These are phyloP conservation scores for Drosophila meridionalis DNA, from an alignment of 2,888 invertebrate genomes.

Conservation along the genomic window DNA sequence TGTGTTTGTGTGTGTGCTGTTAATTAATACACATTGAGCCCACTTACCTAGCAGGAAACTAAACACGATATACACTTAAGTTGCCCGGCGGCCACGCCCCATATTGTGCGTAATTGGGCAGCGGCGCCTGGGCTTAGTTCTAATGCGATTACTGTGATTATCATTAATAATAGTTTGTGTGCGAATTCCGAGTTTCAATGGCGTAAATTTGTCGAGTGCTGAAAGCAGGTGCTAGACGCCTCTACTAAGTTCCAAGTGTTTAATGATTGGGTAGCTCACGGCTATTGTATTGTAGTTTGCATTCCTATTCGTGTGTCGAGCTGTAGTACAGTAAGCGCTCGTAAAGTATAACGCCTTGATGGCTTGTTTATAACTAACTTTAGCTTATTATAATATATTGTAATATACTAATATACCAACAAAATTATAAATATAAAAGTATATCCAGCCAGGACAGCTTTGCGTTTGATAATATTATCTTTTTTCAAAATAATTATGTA, in stretches of 20 bases:
- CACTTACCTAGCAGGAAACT: constrained; percentile 46
- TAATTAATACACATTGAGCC: constrained; percentile 53
- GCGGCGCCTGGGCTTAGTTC: constrained; percentile 21
- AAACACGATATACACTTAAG: constrained; percentile 22
- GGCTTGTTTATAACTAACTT: too few species aligned
- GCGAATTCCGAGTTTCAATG: constrained; percentile 47
- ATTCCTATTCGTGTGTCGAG: not conserved
- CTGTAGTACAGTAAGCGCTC: too few species aligned
- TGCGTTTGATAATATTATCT: too few species aligned
- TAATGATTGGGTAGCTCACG: constrained; percentile 9
- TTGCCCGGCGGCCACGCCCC: constrained; percentile 13
- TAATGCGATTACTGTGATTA: constrained; percentile 63
- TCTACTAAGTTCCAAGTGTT: constrained; percentile 15
- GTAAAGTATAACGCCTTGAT: too few species aligned
- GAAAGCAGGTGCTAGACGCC: not conserved
- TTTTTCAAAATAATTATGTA: too few species aligned
- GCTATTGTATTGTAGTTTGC: not conserved
- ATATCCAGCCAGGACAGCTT: too few species aligned
- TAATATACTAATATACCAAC: too few species aligned
- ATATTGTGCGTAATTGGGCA: constrained; percentile 44
- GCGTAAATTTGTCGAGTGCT: constrained; percentile 46
- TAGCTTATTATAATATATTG: too few species aligned
- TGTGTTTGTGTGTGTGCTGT: constrained; percentile 11
- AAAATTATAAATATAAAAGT: too few species aligned
- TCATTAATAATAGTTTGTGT: constrained; percentile 47